phyloP scores from a whole-genome alignment of 2,797 vertebrate genomes.

The Malacoctenus gilli region DNA sequence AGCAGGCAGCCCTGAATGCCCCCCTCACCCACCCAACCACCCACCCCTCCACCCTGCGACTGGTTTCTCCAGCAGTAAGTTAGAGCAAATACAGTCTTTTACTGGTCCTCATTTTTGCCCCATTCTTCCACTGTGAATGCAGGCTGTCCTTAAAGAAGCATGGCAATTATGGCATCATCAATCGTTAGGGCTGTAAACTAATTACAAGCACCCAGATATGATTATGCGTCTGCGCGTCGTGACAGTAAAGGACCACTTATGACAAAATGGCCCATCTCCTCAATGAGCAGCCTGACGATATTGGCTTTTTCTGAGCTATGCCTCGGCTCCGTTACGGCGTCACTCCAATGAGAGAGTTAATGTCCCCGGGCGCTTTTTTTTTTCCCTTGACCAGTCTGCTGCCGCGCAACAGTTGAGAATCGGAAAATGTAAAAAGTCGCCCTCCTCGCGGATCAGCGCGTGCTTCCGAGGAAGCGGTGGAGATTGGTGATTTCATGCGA shows the following conservation, averaged over 20 bases:
- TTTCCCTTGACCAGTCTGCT: conserved; percentile 13
- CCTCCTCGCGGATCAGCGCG: conserved; percentile 12
- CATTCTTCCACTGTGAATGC: conserved; percentile 19
- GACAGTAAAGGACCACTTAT: conserved; percentile 31
- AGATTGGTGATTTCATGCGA: conserved; percentile 36
- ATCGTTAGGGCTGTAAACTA: conserved; percentile 26
- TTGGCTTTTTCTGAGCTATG: conserved; percentile 53
- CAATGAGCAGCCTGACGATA: conserved; percentile 35
- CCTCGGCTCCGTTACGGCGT: conserved; percentile 38
- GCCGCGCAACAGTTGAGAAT: conserved; percentile 22
- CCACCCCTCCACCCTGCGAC: too few species aligned
- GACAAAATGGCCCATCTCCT: conserved; percentile 36
- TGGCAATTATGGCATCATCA: conserved; percentile 40
- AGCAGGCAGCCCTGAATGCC: conserved; percentile 35
- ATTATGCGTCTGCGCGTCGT: conserved; percentile 21
- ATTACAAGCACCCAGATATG: conserved; percentile 38
- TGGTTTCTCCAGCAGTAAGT: conserved; percentile 6
- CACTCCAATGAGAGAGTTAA: conserved; percentile 21
- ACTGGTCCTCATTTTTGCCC: conserved; percentile 38
- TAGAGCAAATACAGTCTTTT: conserved; percentile 30
- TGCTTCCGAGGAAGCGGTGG: conserved; percentile 25
- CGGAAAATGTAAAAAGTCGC: conserved; percentile 16
- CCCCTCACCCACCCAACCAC: background rate
- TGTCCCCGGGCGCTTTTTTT: conserved; percentile 22
- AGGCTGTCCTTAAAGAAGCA: conserved; percentile 26